These are phyloP conservation scores for Mimachlamys varia DNA, from an alignment of 2,888 invertebrate genomes.

Conservation along the genomic window DNA sequence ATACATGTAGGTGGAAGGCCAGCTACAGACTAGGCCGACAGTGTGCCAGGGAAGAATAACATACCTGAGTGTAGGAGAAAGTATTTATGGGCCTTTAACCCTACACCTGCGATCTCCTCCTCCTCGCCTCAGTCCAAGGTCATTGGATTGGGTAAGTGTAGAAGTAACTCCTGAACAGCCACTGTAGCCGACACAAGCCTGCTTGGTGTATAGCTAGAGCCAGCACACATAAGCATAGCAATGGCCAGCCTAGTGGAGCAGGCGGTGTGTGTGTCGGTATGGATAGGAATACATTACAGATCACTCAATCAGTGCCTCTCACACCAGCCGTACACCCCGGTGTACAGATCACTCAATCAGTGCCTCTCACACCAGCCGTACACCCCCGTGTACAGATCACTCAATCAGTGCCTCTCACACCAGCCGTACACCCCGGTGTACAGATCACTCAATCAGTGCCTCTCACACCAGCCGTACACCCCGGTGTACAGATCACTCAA, in stretches of 20 bases:
- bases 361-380: neutral
- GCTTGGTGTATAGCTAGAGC: neutral
- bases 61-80: slow-evolving; percentile 28
- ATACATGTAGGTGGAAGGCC: neutral
- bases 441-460: neutral
- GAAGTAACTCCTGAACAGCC: slow-evolving; percentile 6
- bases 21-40: neutral
- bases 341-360: neutral
- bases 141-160: neutral
- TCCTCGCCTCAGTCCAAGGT: slow-evolving; percentile 1
- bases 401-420: neutral
- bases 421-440: neutral
- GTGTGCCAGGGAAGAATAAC: neutral
- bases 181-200: neutral
- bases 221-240: slow-evolving; percentile 29
- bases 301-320: neutral
- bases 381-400: neutral
- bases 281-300: slow-evolving; percentile 6
- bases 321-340: neutral
- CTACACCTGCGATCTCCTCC: slow-evolving; percentile 19
- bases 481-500: neutral
- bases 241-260: neutral
- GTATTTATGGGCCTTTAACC: slow-evolving; percentile 24
- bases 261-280: no score
- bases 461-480: neutral